A percentile compares a stretch with the other conserved stretches of the same genome.
phyloP scores from a whole-genome alignment of 2,888 invertebrate genomes.

The Teinopalpus imperialis region DNA sequence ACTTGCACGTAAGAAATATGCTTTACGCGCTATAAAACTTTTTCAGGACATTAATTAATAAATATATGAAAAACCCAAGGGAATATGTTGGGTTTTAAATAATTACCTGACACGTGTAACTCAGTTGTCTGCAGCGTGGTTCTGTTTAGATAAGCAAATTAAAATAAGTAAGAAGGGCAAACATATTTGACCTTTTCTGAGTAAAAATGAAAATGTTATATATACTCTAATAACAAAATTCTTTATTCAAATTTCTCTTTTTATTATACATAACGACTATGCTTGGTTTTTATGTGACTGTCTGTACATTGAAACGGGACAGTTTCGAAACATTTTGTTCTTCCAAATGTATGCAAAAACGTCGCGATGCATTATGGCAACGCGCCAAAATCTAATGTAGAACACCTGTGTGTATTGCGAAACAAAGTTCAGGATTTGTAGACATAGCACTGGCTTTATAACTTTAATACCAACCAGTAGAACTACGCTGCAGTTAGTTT shows the following conservation, averaged over 20 bases:
- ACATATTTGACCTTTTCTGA: too few species aligned
- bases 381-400: conserved; percentile 5
- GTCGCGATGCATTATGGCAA: conserved; percentile 7
- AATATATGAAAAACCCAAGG: too few species aligned
- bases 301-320: conserved; percentile 5
- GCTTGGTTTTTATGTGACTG: conserved; percentile 7
- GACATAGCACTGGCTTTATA: neutral
- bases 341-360: conserved; percentile 12
- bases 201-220: conserved; percentile 6
- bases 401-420: neutral
- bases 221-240: conserved; percentile 7
- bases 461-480: conserved; percentile 1
- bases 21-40: too few species aligned
- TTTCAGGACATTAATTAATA: too few species aligned
- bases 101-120: too few species aligned
- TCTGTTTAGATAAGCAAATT: too few species aligned
- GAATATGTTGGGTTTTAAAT: too few species aligned
- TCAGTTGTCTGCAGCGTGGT: too few species aligned
- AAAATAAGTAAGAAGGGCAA: too few species aligned
- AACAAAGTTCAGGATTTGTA: neutral
- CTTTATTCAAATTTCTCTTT: conserved; percentile 12
- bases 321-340: conserved; percentile 19
- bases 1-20: too few species aligned
- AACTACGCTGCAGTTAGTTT: too few species aligned
- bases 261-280: conserved; percentile 1